Evolutionary conservation across 2,888 invertebrate species (phyloP), one percentile per base, ranked within the genome.

Genomic region (Atrina japonica): DNA sequence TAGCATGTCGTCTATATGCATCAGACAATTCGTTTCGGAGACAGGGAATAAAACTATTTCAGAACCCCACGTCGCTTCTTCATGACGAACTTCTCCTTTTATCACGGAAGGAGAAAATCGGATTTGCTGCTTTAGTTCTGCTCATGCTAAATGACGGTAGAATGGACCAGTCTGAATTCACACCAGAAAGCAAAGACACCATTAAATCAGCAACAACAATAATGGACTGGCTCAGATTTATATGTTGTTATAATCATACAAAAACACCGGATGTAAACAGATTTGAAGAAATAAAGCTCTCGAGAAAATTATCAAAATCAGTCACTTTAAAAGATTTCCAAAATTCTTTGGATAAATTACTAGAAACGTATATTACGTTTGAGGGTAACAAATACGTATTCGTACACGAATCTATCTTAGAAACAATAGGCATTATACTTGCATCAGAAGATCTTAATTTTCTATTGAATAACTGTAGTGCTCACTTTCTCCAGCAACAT

Each of bases 1-100:
- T 61, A 14, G 45, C 61, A 2, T 61, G 61, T 11, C 18, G 61
- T 14, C 47, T 61, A 16, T 61, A 47, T 61, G 61, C 61, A 1
- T 61, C 61, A 18, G 61, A 61, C 16, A 27, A 47, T 16, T 25
- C n/a, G 18, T 61, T 61, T 49, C 61, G 50, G 1, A 49, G 30
- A 27, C 29, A 49, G 21, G 61, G 61, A 16, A 35, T 30, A 30
- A 47, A 21, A 21, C 47, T 61, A 23, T 61, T 61, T 30, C 30
- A 49, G 14, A 27, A 49, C 21, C 61, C 61, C 27, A 29, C 47
- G 11, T 29, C 45, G 7, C 61, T 47, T 21, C 35, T 61, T 14
- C 45, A 35, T 1, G 49, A 61, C 9, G 61, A 61, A 23, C 27
- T 61, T 14, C 27, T 61, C 11, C 30, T 49, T 18, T 49, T 61